A percentile compares a stretch with the other conserved stretches of the same genome.
phyloP scores from a whole-genome alignment of 2,888 invertebrate species.

The Drosophila buzzatii region DNA sequence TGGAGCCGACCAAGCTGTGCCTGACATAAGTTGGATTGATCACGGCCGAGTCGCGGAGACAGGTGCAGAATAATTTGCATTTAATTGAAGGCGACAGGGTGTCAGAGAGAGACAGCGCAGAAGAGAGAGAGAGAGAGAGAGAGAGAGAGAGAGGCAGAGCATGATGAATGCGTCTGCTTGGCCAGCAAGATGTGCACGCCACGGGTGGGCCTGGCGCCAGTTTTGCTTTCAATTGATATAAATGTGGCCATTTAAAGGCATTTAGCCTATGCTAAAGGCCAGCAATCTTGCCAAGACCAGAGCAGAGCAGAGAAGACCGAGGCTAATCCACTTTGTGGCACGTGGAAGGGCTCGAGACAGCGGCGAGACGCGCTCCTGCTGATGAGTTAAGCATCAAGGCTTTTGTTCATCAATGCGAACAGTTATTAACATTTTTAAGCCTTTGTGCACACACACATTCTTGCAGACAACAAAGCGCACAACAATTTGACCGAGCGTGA shows the following conservation, averaged over 20 bases:
- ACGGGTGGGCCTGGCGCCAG: conserved; percentile 68
- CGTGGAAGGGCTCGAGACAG: conserved; percentile 22
- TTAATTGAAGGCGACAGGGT: conserved; percentile 75
- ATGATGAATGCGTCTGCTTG: conserved; percentile 65
- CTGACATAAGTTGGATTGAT: conserved; percentile 77
- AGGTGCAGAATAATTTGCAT: conserved; percentile 73
- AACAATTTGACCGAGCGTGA: conserved; percentile 52
- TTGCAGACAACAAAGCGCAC: conserved; percentile 29
- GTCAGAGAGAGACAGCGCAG: conserved; percentile 39
- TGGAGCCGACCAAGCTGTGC: conserved; percentile 16
- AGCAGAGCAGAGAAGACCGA: conserved; percentile 9
- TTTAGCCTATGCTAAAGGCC: conserved; percentile 70
- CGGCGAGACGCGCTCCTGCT: neutral
- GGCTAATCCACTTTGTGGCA: conserved; percentile 31
- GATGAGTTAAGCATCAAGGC: conserved; percentile 41
- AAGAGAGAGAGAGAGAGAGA: conserved; percentile 8
- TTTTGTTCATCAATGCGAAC: conserved; percentile 59
- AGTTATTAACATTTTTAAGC: conserved; percentile 66
- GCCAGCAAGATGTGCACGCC: conserved; percentile 26
- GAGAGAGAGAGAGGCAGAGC: conserved; percentile 8
- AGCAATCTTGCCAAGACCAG: conserved; percentile 31
- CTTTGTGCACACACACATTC: conserved; percentile 35
- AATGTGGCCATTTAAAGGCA: conserved; percentile 77
- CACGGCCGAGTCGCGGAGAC: conserved; percentile 42
- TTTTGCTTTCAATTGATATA: conserved; percentile 45